Evolutionary conservation across 2,113 vertebrate genomes (phyloP), one percentile per base, ranked within the genome.

Genomic region (Manacus vitellinus): DNA sequence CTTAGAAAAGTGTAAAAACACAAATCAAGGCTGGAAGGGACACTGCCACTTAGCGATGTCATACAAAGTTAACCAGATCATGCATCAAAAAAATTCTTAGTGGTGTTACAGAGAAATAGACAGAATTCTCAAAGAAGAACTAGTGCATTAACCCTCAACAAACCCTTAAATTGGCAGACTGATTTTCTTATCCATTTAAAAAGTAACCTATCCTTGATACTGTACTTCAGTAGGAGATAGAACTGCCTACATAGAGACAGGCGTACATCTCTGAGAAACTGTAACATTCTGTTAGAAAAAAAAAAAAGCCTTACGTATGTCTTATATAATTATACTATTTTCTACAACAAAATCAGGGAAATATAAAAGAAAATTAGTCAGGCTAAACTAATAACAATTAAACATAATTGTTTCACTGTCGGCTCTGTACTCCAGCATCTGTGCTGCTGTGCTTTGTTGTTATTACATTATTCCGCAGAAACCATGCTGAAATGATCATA

Each of bases 361-460:
- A 93, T 68, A 88, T 35, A 80, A 72, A 92, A 85, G 10, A 87
- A 91, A 78, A 79, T 59, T 80, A 72, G 90, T 95, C 61, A 88
- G 18, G 10, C 19, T 91, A 88, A 94, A 52, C 17, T 83, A 54
- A 76, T 82, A 63, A 67, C 24, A 73, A 71, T 79, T 80, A 88
- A 66, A 58, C 20, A 12, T n/a, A 93, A 88, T 93, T 96, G 8
- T 24, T 90, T 95, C 71, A 39, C 62, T 74, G 10, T 21, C 86
- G 59, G 8, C 9, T 88, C 31, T 84, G 44, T 76, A 59, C 31
- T 51, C 28, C 43, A 83, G 3, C 49, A 68, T 72, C 55, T 75
- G 13, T 8, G 3, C 27, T 76, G 10, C 21, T 89, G 37, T 51
- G 41, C 15, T 92, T 81, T 86, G 43, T 67, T 86, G 35, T 22